Percentiles rank a stretch among this genome's conserved stretches.
Conservation (phyloP, 92 coral and sea anemone species). For the Epizoanthus illoricatus region DNA sequence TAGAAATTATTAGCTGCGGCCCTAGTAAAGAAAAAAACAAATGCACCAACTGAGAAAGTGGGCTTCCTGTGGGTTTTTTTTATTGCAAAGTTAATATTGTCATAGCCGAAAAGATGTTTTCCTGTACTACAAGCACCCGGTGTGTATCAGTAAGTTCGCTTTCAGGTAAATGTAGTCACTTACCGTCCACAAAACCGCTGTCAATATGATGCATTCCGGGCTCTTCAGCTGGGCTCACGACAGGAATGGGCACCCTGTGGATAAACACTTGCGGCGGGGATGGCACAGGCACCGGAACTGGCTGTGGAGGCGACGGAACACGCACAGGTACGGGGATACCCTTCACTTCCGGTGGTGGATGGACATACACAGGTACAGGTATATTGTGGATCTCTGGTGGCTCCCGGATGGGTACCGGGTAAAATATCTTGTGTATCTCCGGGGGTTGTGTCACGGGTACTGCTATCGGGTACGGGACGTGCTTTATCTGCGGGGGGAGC, state of each 20-base stretch:
- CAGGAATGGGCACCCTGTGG: conserved; percentile 78
- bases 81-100: too few species aligned
- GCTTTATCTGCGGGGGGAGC: conserved; percentile 72
- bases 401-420: conserved; percentile 75
- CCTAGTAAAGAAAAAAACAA: too few species aligned
- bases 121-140: too few species aligned
- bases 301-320: conserved; percentile 67
- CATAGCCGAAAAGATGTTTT: too few species aligned
- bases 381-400: conserved; percentile 71
- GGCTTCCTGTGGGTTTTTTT: too few species aligned
- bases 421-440: conserved; percentile 64
- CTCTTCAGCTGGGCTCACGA: conserved; percentile 48
- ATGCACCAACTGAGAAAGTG: too few species aligned
- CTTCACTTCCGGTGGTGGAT: conserved; percentile 64
- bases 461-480: conserved; percentile 82
- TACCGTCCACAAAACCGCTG: background rate
- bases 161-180: too few species aligned
- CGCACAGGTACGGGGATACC: conserved; percentile 66
- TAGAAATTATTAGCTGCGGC: too few species aligned
- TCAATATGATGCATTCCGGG: conserved; percentile 27
- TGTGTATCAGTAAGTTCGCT: too few species aligned
- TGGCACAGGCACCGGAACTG: conserved; percentile 71
- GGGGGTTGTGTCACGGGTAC: conserved; percentile 83
- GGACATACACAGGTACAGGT: conserved; percentile 71
- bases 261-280: conserved; percentile 69